phyloP scores from a whole-genome alignment of 2,888 invertebrate genomes.

The Campoplex nolae region DNA sequence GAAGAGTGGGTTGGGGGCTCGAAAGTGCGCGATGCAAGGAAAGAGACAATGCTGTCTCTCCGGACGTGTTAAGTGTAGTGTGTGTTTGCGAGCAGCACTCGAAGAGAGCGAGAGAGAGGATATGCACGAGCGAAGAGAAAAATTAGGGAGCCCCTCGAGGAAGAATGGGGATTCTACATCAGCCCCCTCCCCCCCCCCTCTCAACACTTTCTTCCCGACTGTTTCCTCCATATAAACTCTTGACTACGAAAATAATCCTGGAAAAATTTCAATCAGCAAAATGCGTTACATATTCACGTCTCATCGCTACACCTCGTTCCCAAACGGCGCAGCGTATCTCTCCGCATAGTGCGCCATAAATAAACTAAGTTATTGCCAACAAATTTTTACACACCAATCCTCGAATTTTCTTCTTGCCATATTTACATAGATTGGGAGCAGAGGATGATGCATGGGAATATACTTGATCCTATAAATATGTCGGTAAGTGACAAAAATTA shows the following conservation, averaged over 20 bases:
- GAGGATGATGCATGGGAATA: background rate
- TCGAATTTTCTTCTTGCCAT: constrained; percentile 64
- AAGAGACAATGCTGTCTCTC: constrained; percentile 57
- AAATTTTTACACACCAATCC: constrained; percentile 71
- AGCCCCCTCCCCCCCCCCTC: background rate
- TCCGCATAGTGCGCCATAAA: constrained; percentile 71
- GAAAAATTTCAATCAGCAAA: constrained; percentile 84
- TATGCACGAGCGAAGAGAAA: constrained; percentile 49
- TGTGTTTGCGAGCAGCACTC: constrained; percentile 50
- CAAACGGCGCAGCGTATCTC: constrained; percentile 6
- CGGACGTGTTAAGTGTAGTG: constrained; percentile 52
- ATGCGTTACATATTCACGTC: constrained; percentile 83
- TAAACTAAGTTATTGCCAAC: constrained; percentile 76
- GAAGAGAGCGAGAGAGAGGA: constrained; percentile 23
- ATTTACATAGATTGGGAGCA: background rate
- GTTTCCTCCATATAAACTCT: constrained; percentile 19
- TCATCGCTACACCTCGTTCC: constrained; percentile 38
- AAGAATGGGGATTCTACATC: constrained; percentile 54
- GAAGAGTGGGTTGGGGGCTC: constrained; percentile 21
- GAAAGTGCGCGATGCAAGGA: constrained; percentile 47
- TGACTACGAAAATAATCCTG: constrained; percentile 77
- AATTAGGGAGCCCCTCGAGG: constrained; percentile 45
- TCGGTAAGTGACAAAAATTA: constrained; percentile 3
- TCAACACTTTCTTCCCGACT: background rate
- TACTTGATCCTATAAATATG: constrained; percentile 2